Percentiles rank a stretch among this genome's conserved stretches.
Conservation (phyloP, 2,888 invertebrate species). For the Xestia ashworthii region DNA sequence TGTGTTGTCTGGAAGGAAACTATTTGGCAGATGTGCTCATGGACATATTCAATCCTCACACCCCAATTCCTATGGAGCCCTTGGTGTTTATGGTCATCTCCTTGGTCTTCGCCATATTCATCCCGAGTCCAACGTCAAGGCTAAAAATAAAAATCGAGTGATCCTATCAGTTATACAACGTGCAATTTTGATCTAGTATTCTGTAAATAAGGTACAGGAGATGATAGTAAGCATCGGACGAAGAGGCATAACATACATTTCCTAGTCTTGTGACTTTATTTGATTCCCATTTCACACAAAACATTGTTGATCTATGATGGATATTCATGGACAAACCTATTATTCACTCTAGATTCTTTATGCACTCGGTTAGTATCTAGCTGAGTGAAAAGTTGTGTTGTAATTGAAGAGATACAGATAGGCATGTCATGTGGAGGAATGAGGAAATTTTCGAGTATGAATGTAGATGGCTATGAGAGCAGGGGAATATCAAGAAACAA, state of each 20-base stretch:
- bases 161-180: background rate
- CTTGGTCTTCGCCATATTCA: background rate
- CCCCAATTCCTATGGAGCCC: background rate
- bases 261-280: background rate
- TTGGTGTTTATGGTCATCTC: background rate
- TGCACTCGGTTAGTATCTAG: background rate
- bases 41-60: constrained; percentile 1
- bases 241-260: background rate
- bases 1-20: background rate
- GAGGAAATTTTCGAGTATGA: background rate
- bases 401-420: too few relatives aligned
- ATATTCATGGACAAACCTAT: background rate
- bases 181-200: background rate
- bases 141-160: background rate
- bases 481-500: background rate
- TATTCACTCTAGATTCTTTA: background rate
- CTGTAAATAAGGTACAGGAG: background rate
- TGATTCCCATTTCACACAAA: background rate
- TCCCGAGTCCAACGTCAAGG: background rate
- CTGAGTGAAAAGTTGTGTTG: background rate
- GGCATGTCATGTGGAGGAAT: background rate
- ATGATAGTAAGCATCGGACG: background rate
- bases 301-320: too few relatives aligned
- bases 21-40: background rate
- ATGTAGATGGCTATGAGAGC: background rate